Evolutionary conservation across 2,888 invertebrate genomes (phyloP).

Genomic region (Tenthredo scrophulariae): DNA sequence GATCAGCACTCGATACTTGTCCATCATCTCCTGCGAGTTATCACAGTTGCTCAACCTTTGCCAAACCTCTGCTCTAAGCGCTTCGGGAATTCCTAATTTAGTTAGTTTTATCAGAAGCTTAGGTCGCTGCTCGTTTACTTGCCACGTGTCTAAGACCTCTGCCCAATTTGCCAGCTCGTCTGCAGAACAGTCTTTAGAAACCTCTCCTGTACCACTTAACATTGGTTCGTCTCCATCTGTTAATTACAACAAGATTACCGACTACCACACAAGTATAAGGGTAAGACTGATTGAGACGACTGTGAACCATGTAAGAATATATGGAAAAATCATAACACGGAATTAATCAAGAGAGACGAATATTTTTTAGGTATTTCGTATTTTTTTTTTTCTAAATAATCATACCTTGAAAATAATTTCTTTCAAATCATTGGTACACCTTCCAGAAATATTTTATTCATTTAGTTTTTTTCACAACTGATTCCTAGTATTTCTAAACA

Average conservation of each 20-base stretch:
- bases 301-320: conserved; percentile 29
- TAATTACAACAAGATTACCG: conserved; percentile 58
- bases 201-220: conserved; percentile 98
- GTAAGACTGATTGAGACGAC: conserved; percentile 27
- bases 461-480: no score
- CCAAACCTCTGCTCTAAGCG: conserved; percentile 98
- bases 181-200: conserved; percentile 97
- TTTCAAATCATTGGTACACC: no score
- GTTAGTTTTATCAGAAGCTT: conserved; percentile 90
- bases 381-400: no score
- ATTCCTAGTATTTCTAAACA: no score
- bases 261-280: conserved; percentile 9
- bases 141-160: conserved; percentile 89
- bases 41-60: conserved; percentile 94
- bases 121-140: conserved; percentile 86
- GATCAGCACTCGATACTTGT: conserved; percentile 94
- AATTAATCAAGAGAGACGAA: conserved; percentile 4
- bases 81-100: conserved; percentile 95
- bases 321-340: not conserved
- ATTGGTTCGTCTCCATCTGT: conserved; percentile 95
- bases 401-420: no score
- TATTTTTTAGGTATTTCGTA: not conserved
- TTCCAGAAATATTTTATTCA: no score
- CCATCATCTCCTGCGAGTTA: conserved; percentile 91
- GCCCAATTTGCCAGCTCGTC: conserved; percentile 96